Base-by-base conservation (phyloP, 1,140 invertebrate species). In the Heliconius nattereri region DNA sequence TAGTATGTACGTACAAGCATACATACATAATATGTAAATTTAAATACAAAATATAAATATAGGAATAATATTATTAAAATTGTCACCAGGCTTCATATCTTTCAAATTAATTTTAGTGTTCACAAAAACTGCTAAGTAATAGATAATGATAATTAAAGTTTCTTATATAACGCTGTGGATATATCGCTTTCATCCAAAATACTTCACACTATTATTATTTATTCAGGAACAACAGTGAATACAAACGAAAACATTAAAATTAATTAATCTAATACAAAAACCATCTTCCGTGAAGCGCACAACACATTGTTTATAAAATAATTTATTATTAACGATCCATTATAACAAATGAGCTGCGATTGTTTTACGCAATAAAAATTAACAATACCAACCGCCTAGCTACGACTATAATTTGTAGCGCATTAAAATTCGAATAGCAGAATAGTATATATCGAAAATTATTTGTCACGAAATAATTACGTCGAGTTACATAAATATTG, bases 381-480 rank as follows among this genome's bases (percentile, higher is more conserved):
- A 83, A 84, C 81, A 78, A 85, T 81, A 75, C 78, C 5, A 7
- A 83, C 40, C 40, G 82, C 84, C 84, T 83, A 85, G 79, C 23
- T 66, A 85, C 78, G 83, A 77, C 79, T 79, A 84, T 80, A 81
- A 84, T 86, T 84, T 83, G 78, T 84, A 81, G 82, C 70, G 80
- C 75, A 83, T 82, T 85, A 77, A 83, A 83, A 84, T 83, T 84
- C 54, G 40, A 76, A 83, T 83, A 74, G 76, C 75, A 70, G 49
- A 76, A 83, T 83, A 76, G 76, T 72, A 73, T 80, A 79, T 84
- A 81, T 83, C 74, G 79, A 84, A 85, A 86, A 84, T 85, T 85
- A 81, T 86, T 86, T 86, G 84, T 86, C 82, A 82, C 81, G 84
- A 89, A 89, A 86, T 88, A 88, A 88, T 86, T 86, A 84, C 85